These are phyloP conservation scores for Tupiocoris notatus DNA, from an alignment of 2,888 invertebrate species.

Conservation along the genomic window DNA sequence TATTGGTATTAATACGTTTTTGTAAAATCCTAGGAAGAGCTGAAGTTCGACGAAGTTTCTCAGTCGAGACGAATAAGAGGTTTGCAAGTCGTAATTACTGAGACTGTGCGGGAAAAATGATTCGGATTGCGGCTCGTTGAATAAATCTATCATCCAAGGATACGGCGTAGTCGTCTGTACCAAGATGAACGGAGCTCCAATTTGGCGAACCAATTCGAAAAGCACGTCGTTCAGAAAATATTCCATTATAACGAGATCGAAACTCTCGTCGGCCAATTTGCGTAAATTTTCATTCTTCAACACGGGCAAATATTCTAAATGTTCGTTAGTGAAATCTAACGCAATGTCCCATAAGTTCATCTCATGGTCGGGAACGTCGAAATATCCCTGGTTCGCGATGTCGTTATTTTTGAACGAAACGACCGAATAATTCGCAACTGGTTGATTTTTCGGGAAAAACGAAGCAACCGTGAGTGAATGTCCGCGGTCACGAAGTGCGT, in stretches of 20 bases:
- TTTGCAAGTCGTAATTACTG: neutral
- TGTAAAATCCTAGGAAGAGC: conserved; percentile 52
- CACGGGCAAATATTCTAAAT: neutral
- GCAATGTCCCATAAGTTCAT: neutral
- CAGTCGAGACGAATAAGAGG: conserved; percentile 52
- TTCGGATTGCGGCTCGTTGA: conserved; percentile 62
- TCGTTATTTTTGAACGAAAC: neutral
- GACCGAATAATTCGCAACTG: conserved; percentile 50
- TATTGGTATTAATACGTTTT: conserved; percentile 43
- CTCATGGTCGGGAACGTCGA: neutral
- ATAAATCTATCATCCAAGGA: conserved; percentile 63
- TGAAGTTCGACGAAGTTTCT: conserved; percentile 55
- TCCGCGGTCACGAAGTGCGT: conserved; percentile 62
- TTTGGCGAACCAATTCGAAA: conserved; percentile 64
- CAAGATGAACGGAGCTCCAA: conserved; percentile 63
- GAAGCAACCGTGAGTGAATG: conserved; percentile 68
- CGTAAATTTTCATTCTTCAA: neutral
- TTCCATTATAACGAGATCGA: conserved; percentile 68
- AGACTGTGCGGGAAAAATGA: conserved; percentile 59
- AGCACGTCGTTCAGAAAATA: conserved; percentile 72
- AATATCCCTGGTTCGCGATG: neutral
- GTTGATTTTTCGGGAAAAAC: conserved; percentile 51
- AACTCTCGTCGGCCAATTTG: conserved; percentile 51
- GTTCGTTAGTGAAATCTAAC: conserved; percentile 3
- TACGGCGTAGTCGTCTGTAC: conserved; percentile 62